Percentiles rank a stretch among this genome's conserved stretches.
These are phyloP conservation scores for Auanema freiburgensis DNA, from an alignment of 2,888 invertebrate genomes.

Conservation along the genomic window DNA sequence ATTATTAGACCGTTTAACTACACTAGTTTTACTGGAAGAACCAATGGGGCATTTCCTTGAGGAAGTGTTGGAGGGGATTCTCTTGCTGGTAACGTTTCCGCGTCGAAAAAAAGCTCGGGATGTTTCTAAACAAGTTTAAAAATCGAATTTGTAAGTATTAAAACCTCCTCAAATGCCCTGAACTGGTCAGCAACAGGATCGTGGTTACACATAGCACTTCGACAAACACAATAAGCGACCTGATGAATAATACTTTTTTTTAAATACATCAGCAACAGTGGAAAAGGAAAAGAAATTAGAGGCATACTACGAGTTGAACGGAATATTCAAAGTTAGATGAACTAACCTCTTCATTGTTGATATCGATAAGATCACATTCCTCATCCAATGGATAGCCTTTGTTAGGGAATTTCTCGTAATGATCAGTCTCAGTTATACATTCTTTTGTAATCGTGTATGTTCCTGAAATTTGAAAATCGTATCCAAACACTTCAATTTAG, in stretches of 20 bases:
- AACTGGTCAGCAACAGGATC: conserved; percentile 56
- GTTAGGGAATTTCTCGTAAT: conserved; percentile 49
- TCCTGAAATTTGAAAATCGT: conserved; percentile 32
- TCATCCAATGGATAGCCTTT: conserved; percentile 52
- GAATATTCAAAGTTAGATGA: not conserved
- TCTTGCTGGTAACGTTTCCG: conserved; percentile 10
- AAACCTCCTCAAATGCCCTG: conserved; percentile 51
- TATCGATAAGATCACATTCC: conserved; percentile 54
- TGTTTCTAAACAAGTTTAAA: conserved; percentile 36
- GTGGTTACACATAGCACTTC: conserved; percentile 42
- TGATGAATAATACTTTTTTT: conserved; percentile 9
- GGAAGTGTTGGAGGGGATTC: conserved; percentile 29
- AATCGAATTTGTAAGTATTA: not conserved
- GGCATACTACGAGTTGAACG: not conserved
- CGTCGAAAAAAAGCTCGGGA: conserved; percentile 48
- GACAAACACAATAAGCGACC: conserved; percentile 55
- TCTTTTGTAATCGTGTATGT: conserved; percentile 60
- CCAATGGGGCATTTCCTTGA: conserved; percentile 12
- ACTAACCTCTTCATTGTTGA: conserved; percentile 40
- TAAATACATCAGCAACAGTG: not conserved
- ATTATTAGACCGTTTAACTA: not conserved
- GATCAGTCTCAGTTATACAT: conserved; percentile 57
- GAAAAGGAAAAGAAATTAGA: not conserved
- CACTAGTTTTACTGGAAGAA: conserved; percentile 8
- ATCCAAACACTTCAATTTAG: not conserved